Conservation (phyloP, 2,113 vertebrate genomes). For the Mastomys coucha region DNA sequence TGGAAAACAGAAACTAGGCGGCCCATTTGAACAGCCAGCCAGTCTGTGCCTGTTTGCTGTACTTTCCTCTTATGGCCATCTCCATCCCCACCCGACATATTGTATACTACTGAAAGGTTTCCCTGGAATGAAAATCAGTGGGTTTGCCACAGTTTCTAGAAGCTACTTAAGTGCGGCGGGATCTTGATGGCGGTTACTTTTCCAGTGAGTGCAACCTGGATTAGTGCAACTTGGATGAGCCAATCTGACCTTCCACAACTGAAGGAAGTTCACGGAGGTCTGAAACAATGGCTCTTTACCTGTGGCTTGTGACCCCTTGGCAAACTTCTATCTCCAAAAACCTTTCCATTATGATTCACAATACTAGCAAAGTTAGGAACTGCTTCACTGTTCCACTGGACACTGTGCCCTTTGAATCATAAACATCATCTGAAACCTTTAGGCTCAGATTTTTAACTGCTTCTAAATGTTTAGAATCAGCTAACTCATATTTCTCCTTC, state of each 20-base stretch:
- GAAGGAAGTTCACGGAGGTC: background rate
- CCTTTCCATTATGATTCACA: background rate
- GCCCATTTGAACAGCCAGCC: background rate
- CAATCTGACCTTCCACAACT: slow-evolving; percentile 10
- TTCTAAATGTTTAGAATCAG: slow-evolving; percentile 10
- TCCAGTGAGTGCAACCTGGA: background rate
- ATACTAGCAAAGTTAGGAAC: background rate
- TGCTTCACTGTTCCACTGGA: background rate
- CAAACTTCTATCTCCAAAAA: background rate
- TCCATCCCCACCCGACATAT: background rate
- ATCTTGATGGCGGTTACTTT: slow-evolving; percentile 19
- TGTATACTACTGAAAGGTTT: background rate
- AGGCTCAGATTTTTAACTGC: background rate
- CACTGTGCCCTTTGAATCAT: slow-evolving; percentile 56
- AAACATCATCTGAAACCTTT: slow-evolving; percentile 27
- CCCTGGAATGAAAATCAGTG: slow-evolving; percentile 4
- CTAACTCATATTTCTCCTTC: background rate
- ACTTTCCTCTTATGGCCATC: background rate
- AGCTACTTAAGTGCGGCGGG: background rate
- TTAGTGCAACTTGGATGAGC: background rate
- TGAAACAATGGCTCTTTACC: background rate
- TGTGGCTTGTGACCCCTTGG: background rate
- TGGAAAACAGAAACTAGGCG: background rate
- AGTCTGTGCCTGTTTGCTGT: background rate
- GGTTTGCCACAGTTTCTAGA: background rate